Conservation (phyloP, 1,140 invertebrate species). For the Patella vulgata region DNA sequence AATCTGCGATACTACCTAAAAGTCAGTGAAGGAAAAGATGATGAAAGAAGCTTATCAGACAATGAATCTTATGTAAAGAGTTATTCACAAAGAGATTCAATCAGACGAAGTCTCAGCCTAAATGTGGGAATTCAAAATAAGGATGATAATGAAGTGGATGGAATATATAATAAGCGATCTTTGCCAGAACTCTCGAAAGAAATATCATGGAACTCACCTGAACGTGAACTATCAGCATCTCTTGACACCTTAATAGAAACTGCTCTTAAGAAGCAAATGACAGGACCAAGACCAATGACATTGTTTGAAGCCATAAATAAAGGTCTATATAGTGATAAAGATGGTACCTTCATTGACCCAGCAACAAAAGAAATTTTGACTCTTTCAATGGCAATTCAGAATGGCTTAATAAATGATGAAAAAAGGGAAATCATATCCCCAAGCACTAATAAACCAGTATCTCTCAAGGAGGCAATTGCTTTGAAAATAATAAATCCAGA, state of each 20-base stretch:
- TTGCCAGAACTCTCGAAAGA: constrained; percentile 3
- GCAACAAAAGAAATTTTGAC: constrained; percentile 66
- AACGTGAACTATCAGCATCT: constrained; percentile 49
- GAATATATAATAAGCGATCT: no score
- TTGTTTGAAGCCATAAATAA: constrained; percentile 49
- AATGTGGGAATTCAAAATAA: no score
- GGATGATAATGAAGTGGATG: no score
- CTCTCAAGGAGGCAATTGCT: constrained; percentile 72
- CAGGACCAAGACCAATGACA: constrained; percentile 35
- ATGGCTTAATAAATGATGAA: constrained; percentile 62
- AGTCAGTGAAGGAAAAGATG: no score
- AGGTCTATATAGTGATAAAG: constrained; percentile 40
- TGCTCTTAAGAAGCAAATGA: constrained; percentile 34
- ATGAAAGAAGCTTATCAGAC: no score
- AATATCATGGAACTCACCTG: constrained; percentile 25
- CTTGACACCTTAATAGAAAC: constrained; percentile 51
- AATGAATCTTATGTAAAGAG: no score
- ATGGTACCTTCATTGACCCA: constrained; percentile 76
- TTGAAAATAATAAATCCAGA: constrained; percentile 80
- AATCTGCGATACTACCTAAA: no score
- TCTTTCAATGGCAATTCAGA: constrained; percentile 74
- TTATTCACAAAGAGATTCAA: no score
- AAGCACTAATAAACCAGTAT: constrained; percentile 31
- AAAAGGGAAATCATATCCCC: constrained; percentile 46
- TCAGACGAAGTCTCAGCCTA: no score